Base-by-base conservation (phyloP, 2,113 vertebrate genomes). In the Pituophis catenifer region DNA sequence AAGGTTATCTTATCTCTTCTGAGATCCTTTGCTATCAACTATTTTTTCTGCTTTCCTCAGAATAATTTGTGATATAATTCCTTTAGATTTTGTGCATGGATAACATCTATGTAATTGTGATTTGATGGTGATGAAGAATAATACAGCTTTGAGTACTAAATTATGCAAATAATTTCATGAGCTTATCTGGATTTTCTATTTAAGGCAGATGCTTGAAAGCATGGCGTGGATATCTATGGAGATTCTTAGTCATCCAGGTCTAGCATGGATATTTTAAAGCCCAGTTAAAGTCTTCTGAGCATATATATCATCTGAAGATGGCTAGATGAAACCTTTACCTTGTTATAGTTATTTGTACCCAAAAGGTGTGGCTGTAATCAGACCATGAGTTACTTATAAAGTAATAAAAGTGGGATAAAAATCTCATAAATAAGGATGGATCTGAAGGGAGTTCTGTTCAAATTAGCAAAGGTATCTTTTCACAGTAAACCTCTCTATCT, bases 61-160 rank as follows among this genome's bases (percentile, higher is more conserved):
- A 90, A 87, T 94, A 44, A 85, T 70, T 59, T 90, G 93, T 96
- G 92, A 70, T 91, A 95, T 88, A 92, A 86, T 81, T 92, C 13
- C 91, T 96, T 93, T 52, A 93, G 65, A n/a, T 89, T 48, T 65
- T 94, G 93, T 95, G 86, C 24, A 50, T 92, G 0, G 0, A 85
- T 33, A 81, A 29, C 3, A 10, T 90, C 26, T 54, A 19, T 91
- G 54, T 81, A 70, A 91, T 81, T 54, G n/a, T 26, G 50, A 8
- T 91, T 55, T 81, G 23, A 15, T 90, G 44, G 12, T 90, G 57
- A 90, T 48, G 48, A 90, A 52, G 52, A 52, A n/a, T 38, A 19
- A 81, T 81, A 8, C n/a, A 33, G 15, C 6, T 19, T 38, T 70
- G 29, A 70, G 50, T 62, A 75, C 48, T 29, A 81, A 19, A 38